Evolutionary conservation across 2,888 invertebrate genomes (phyloP).

Genomic region (Phasia obesa): DNA sequence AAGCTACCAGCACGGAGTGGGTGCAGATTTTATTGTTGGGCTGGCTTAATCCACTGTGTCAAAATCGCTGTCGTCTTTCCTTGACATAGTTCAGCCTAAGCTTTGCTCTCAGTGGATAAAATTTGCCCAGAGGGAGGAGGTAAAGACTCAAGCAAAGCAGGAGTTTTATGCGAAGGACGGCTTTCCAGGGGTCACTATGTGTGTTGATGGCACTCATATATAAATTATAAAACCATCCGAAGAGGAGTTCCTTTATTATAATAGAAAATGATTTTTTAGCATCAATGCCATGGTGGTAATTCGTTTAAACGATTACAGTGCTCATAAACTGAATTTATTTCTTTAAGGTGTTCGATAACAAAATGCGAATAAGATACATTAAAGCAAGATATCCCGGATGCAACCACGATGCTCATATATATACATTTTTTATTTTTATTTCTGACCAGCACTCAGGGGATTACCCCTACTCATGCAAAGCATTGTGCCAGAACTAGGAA

Average conservation of each 20-base stretch:
- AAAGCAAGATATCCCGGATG: background rate
- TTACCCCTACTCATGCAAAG: too few relatives aligned
- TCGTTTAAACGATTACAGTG: background rate
- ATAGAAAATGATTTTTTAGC: background rate
- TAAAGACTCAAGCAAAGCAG: background rate
- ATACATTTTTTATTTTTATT: too few relatives aligned
- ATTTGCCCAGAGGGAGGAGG: background rate
- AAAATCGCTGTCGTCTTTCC: background rate
- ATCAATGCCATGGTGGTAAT: conserved; percentile 7
- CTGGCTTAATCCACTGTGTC: background rate
- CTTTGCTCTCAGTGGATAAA: conserved; percentile 13
- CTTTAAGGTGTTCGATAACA: background rate
- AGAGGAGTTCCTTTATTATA: too few relatives aligned
- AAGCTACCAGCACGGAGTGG: too few relatives aligned
- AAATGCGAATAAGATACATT: conserved; percentile 5
- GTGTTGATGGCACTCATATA: conserved; percentile 1
- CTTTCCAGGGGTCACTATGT: background rate
- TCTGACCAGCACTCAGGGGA: too few relatives aligned
- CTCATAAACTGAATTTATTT: background rate
- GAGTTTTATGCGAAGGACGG: conserved; percentile 7
- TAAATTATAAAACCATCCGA: too few relatives aligned
- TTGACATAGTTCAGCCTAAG: background rate
- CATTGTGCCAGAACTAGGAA: too few relatives aligned
- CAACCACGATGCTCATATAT: conserved; percentile 16
- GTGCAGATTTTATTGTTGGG: conserved; percentile 8